Evolutionary conservation across 2,113 vertebrate genomes (phyloP), one percentile per base, ranked within the genome.

Genomic region (cattle (Bos taurus)): DNA sequence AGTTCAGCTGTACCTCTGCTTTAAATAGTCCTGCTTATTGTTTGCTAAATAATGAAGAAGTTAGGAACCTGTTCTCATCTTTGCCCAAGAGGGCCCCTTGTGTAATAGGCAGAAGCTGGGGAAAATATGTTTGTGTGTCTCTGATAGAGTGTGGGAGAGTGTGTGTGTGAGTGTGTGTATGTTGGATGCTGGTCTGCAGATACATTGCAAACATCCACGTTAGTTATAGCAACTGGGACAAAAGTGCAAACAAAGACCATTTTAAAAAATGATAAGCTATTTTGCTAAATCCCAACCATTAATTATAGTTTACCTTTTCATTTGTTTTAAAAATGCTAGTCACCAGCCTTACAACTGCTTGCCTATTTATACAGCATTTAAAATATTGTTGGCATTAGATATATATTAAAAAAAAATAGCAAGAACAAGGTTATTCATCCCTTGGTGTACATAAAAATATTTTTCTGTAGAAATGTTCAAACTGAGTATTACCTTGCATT

Each of bases 311-410:
- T 92, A 92, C 14, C 40, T 96, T 74, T 88, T 78, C 6, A 64
- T 80, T 71, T 92, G 6, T 97, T 97, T 93, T 91, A 48, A 95
- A 94, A 85, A 57, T 92, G 36, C n/a, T 93, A 30, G 85, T 54
- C 10, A 91, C 8, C 59, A 64, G 30, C 33, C n/a, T 97, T 90
- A 48, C 6, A 88, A 12, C 36, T 60, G 11, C 60, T 19, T 87
- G 57, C 21, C 19, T 59, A 43, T 94, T 88, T 59, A 78, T 77
- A 46, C 74, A 50, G 46, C 77, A 81, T 90, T 64, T 92, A 90
- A 85, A 96, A 96, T 78, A 93, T 21, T 89, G 46, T 50, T 19
- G 7, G 77, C 46, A 13, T 33, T 2, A 80, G 40, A 7, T 56
- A 23, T 36, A 3, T 86, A 46, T 95, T 91, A 26, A 6, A 6